Conservation (phyloP, 1,140 invertebrate genomes). For the Eupristina koningsbergeri region DNA sequence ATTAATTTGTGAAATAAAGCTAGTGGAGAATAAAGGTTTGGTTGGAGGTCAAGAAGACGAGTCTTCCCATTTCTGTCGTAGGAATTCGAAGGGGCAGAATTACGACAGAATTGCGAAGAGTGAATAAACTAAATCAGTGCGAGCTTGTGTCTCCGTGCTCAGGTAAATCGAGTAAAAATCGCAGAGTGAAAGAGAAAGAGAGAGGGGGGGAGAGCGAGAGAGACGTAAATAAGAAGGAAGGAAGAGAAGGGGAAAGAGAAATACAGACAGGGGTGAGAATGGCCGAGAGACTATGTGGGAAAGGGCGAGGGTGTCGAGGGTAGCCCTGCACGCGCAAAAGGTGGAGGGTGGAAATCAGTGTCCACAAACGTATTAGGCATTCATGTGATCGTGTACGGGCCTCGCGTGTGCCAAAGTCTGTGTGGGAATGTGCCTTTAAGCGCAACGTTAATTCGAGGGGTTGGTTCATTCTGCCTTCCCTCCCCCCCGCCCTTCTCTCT, state of each 20-base stretch:
- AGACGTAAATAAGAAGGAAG: neutral
- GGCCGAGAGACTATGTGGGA: neutral
- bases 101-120: neutral
- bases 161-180: slow-evolving; percentile 21
- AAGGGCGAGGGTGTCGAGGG: slow-evolving; percentile 26
- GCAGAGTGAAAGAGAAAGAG: neutral
- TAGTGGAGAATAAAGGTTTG: too few relatives aligned
- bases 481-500: neutral
- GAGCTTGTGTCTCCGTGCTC: neutral
- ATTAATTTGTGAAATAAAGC: too few relatives aligned
- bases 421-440: slow-evolving; percentile 56
- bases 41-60: too few relatives aligned
- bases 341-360: slow-evolving; percentile 54
- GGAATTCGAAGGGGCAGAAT: too few relatives aligned
- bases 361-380: slow-evolving; percentile 62
- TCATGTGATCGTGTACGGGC: slow-evolving; percentile 66
- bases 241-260: neutral
- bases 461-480: neutral
- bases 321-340: slow-evolving; percentile 33
- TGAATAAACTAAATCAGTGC: neutral
- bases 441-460: slow-evolving; percentile 44
- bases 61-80: too few relatives aligned
- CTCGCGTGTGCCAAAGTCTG: slow-evolving; percentile 62
- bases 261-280: neutral
- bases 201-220: neutral